A percentile compares a stretch with the other conserved stretches of the same genome.
These are phyloP conservation scores for human (Homo sapiens) DNA, from an alignment of 2,113 vertebrate species.

Conservation along the genomic window GRCh38 chr6:155110501-155111000, in stretches of 20 bases:
- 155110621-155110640: neutral
- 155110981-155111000: neutral
- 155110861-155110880: neutral
- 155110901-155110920: neutral
- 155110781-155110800: neutral
- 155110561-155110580: neutral
- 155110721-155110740: neutral
- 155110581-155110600: neutral
- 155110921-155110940: neutral
- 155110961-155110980: accelerated
- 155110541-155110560: neutral
- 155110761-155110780: neutral
- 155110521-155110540: neutral
- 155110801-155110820: neutral
- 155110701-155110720: neutral
- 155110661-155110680: neutral
- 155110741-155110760: neutral
- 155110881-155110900: neutral
- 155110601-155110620: neutral
- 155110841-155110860: neutral
- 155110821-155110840: neutral
- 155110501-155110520: neutral
- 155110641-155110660: neutral
- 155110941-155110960: neutral
- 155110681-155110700: neutral